Base-by-base conservation (phyloP, 2,888 invertebrate species). In the Andricus curvator region DNA sequence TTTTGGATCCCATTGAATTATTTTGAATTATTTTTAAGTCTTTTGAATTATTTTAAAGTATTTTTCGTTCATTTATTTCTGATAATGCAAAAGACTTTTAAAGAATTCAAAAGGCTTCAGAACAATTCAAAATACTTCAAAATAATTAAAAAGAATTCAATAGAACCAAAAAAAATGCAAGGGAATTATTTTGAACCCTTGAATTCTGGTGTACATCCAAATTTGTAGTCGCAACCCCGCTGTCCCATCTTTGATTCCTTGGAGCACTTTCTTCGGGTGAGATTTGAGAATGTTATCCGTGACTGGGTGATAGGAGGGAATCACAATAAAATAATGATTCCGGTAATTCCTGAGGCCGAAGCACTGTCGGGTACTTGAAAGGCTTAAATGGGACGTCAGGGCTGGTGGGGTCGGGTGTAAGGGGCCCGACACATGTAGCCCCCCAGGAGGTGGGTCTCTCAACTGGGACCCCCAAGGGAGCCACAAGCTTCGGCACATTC, bases 381-480 rank as follows among this genome's bases (percentile, higher is more conserved):
- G 91, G 86, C 83, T 84, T 81, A 79, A 80, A 83, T 78, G 83
- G 80, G 81, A 78, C 81, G 81, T 74, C 80, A 81, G 66, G 81
- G 78, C 80, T 79, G 62, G 78, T 68, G 81, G 51, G 82, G 80
- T 82, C 82, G 74, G 79, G 82, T 79, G 80, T 79, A 78, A 84
- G 88, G 88, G 88, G 87, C 85, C 85, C 87, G 88, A 90, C 91
- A 91, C 90, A 91, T 89, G 90, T 89, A 89, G 85, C 88, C 89
- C 88, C 87, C 87, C 85, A 85, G 90, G 90, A 89, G 89, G 89
- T 87, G 88, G 84, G 88, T 80, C 83, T 85, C 86, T 89, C 87
- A 85, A 86, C 85, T 86, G 56, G 84, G 89, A 89, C 89, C 89
- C 89, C 89, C 89, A 88, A 89, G 86, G 86, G 89, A 85, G 89